A percentile compares a stretch with the other conserved stretches of the same genome.
Evolutionary conservation across 2,113 vertebrate species (phyloP).

Genomic region (Pteruthius melanotis): DNA sequence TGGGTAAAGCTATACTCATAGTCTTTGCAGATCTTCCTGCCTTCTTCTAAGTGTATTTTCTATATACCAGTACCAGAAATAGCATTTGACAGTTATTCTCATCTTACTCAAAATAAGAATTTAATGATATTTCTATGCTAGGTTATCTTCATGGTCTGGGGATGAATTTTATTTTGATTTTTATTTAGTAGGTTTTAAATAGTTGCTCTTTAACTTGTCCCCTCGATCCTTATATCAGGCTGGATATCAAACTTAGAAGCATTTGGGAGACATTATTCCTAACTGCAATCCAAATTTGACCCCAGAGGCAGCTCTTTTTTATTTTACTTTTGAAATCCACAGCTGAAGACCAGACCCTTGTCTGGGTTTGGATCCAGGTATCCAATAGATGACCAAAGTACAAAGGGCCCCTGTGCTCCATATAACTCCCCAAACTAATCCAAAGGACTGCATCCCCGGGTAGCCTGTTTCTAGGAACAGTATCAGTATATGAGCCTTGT

Average conservation of each 20-base stretch:
- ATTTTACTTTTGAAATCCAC: background rate
- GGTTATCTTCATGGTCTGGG: background rate
- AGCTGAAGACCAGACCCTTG: background rate
- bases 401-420: background rate
- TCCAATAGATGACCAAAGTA: background rate
- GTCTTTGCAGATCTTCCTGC: background rate
- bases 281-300: background rate
- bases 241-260: background rate
- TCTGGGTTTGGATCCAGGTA: background rate
- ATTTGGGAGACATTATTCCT: background rate
- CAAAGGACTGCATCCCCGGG: background rate
- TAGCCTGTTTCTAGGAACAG: conserved; percentile 48
- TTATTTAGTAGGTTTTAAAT: background rate
- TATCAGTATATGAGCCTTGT: background rate
- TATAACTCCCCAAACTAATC: background rate
- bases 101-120: background rate
- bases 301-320: background rate
- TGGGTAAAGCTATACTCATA: background rate
- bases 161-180: background rate
- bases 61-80: background rate
- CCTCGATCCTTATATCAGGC: background rate
- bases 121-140: background rate
- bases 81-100: background rate
- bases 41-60: background rate
- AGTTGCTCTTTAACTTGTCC: background rate